These are phyloP conservation scores for Australoheros scitulus DNA, from an alignment of 2,113 vertebrate genomes.

Conservation along the genomic window DNA sequence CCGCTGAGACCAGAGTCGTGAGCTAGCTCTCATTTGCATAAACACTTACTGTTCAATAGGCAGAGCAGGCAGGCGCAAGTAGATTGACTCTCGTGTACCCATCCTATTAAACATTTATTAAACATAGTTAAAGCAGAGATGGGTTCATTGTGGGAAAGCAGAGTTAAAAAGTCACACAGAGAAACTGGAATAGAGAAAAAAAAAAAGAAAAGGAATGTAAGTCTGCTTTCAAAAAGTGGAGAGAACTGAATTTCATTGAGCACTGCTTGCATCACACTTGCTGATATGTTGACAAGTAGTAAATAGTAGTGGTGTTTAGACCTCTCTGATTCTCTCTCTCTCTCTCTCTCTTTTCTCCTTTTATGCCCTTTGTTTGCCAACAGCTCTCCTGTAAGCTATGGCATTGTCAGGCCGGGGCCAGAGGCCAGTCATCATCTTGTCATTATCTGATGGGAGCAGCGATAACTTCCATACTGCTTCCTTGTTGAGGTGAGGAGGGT, in stretches of 20 bases:
- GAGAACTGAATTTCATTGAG: conserved; percentile 29
- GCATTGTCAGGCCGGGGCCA: conserved; percentile 34
- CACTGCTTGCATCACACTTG: conserved; percentile 40
- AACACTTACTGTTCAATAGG: conserved; percentile 62
- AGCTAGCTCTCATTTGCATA: conserved; percentile 61
- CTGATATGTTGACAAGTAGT: conserved; percentile 52
- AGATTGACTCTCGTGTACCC: conserved; percentile 59
- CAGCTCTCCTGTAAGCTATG: conserved; percentile 57
- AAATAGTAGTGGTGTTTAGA: conserved; percentile 29
- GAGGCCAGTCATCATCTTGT: conserved; percentile 68
- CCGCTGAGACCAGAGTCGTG: conserved; percentile 26
- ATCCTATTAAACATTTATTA: conserved; percentile 73
- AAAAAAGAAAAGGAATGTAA: conserved; percentile 1
- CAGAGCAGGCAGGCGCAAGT: conserved; percentile 44
- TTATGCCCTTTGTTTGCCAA: conserved; percentile 44
- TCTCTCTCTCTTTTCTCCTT: conserved; percentile 3
- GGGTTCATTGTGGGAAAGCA: conserved; percentile 21
- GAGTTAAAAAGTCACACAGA: conserved; percentile 31
- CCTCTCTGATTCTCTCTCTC: conserved; percentile 40
- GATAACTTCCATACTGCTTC: conserved; percentile 57
- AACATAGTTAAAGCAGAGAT: conserved; percentile 56
- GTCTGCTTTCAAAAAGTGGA: conserved; percentile 37
- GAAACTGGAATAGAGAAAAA: conserved; percentile 4
- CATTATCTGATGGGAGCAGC: conserved; percentile 66
- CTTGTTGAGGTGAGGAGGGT: conserved; percentile 54